Percentiles rank a stretch among this genome's conserved stretches.
These are phyloP conservation scores for Agrilus mali DNA, from an alignment of 2,888 invertebrate species.

Conservation along the genomic window DNA sequence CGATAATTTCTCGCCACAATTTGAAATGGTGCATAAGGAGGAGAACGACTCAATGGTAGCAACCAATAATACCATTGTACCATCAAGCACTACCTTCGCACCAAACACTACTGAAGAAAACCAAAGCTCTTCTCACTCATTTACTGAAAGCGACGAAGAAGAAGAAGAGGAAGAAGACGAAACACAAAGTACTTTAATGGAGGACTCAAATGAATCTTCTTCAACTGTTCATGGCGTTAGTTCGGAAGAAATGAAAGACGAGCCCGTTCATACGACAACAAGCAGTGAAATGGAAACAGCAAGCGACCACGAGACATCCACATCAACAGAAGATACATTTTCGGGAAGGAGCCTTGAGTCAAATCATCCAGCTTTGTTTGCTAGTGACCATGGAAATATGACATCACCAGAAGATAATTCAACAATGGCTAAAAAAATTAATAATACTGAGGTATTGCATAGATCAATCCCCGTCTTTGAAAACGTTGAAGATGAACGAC, in stretches of 20 bases:
- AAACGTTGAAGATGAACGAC: constrained; percentile 2
- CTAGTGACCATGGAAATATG: neutral
- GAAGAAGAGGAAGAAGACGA: constrained; percentile 1
- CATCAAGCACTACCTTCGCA: no score
- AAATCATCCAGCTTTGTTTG: neutral
- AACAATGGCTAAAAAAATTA: neutral
- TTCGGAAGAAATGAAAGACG: constrained; percentile 5
- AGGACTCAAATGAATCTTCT: constrained; percentile 9
- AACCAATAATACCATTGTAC: no score
- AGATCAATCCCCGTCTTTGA: constrained; percentile 3
- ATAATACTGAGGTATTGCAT: neutral
- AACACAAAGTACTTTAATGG: constrained; percentile 1
- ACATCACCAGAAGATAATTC: neutral
- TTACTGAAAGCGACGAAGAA: constrained; percentile 1
- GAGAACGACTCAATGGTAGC: no score
- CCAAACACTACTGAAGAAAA: no score
- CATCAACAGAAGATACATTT: constrained; percentile 26
- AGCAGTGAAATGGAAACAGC: constrained; percentile 11
- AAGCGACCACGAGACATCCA: constrained; percentile 10
- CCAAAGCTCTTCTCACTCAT: constrained; percentile 1
- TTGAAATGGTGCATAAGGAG: no score
- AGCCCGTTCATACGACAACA: constrained; percentile 8
- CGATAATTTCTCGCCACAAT: no score
- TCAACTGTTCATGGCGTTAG: constrained; percentile 1
- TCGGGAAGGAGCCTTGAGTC: constrained; percentile 29